Percentiles rank a stretch among this genome's conserved stretches.
These are phyloP conservation scores for Catharus ustulatus DNA, from an alignment of 2,797 vertebrate species.

Conservation along the genomic window DNA sequence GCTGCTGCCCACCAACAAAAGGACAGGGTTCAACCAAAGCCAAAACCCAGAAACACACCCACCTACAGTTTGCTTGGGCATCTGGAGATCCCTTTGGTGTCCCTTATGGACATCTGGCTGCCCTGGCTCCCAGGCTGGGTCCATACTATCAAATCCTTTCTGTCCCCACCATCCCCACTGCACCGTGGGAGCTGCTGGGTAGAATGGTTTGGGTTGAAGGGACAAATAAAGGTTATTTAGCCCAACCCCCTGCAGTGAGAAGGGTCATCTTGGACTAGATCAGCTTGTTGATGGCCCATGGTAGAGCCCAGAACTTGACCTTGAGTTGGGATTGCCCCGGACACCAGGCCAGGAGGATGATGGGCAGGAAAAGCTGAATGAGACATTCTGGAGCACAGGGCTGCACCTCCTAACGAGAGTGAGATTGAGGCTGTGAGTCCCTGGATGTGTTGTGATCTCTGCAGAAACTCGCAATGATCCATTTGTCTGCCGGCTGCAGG, in stretches of 20 bases:
- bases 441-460: neutral
- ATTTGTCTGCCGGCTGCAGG: fast-evolving
- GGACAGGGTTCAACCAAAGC: neutral
- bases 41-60: neutral
- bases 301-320: neutral
- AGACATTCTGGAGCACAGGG: neutral
- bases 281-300: neutral
- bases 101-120: neutral
- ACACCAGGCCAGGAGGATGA: neutral
- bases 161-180: neutral
- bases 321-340: neutral
- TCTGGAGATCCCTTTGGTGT: neutral
- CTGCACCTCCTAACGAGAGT: neutral
- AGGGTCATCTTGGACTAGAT: neutral
- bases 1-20: neutral
- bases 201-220: neutral
- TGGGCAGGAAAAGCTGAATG: neutral
- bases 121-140: neutral
- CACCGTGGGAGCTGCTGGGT: neutral
- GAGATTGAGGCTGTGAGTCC: neutral
- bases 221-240: neutral
- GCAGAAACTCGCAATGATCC: fast-evolving
- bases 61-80: neutral
- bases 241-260: neutral
- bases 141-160: neutral